Percentiles rank a stretch among this genome's conserved stretches.
These are phyloP conservation scores for Cossypha caffra DNA, from an alignment of 2,797 vertebrate species.

Conservation along the genomic window DNA sequence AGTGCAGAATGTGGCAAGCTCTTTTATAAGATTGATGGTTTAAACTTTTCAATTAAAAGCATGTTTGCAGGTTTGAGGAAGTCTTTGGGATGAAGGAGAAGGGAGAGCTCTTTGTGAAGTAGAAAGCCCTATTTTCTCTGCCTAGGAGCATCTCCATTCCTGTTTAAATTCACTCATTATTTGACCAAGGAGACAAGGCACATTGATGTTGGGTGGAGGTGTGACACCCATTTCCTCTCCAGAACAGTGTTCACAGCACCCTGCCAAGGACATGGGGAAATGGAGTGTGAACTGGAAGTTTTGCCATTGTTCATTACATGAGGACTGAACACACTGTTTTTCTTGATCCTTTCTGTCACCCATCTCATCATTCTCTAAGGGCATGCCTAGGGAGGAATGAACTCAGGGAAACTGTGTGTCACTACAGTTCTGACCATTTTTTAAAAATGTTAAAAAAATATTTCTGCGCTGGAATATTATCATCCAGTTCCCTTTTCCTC, in stretches of 20 bases:
- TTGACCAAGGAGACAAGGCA: not conserved
- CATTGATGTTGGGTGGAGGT: not conserved
- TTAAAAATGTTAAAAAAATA: not conserved
- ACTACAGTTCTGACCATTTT: not conserved
- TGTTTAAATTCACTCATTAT: not conserved
- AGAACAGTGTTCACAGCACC: not conserved
- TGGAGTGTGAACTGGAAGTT: fast-evolving
- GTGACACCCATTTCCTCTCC: not conserved
- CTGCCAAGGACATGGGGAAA: not conserved
- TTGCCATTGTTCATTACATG: not conserved
- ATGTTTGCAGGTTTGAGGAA: not conserved
- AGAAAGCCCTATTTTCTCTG: not conserved
- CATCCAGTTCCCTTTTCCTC: not conserved
- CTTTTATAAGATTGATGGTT: not conserved
- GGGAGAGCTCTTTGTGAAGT: not conserved
- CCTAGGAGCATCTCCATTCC: not conserved
- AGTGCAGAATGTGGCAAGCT: not conserved
- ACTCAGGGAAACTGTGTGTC: not conserved
- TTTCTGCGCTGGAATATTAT: not conserved
- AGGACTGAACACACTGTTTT: not conserved
- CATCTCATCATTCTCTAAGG: not conserved
- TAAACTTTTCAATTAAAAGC: conserved; percentile 16
- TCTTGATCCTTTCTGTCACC: not conserved
- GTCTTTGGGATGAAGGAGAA: not conserved
- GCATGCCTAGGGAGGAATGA: not conserved